Percentiles rank a stretch among this genome's conserved stretches.
Conservation (phyloP, 2,797 vertebrate genomes). For the Falco biarmicus region DNA sequence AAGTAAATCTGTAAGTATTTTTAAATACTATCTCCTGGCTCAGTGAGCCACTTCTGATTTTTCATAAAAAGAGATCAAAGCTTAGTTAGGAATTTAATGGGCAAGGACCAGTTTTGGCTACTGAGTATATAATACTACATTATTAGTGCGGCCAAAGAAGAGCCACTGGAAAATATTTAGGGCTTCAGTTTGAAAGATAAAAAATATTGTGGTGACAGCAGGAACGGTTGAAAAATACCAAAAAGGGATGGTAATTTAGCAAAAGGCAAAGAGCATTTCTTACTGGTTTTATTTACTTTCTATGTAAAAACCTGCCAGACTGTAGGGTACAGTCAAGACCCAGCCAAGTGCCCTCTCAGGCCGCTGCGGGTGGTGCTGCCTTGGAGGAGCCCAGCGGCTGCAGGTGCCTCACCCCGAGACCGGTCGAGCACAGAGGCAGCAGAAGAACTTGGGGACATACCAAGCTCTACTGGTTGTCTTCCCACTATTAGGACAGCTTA, state of each 20-base stretch:
- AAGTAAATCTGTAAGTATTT: not conserved
- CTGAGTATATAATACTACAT: not conserved
- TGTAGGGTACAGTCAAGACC: rapidly evolving
- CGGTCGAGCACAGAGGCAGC: not conserved
- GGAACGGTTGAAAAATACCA: not conserved
- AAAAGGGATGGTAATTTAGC: not conserved
- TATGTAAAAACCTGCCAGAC: not conserved
- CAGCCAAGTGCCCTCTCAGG: not conserved
- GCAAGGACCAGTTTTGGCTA: not conserved
- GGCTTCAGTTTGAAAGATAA: not conserved
- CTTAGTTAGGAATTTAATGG: not conserved
- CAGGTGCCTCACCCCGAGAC: not conserved
- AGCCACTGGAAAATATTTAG: not conserved
- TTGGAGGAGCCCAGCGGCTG: not conserved
- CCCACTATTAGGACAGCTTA: not conserved
- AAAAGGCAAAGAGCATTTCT: not conserved
- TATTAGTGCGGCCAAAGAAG: not conserved
- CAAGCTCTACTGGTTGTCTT: not conserved
- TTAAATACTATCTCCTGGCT: constrained; percentile 6
- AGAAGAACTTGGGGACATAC: not conserved
- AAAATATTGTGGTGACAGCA: not conserved
- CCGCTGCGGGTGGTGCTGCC: not conserved
- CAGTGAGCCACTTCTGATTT: not conserved
- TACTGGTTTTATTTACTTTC: not conserved
- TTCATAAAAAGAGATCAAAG: not conserved